phyloP scores from a whole-genome alignment of 2,797 vertebrate genomes.

The Potorous gilbertii region DNA sequence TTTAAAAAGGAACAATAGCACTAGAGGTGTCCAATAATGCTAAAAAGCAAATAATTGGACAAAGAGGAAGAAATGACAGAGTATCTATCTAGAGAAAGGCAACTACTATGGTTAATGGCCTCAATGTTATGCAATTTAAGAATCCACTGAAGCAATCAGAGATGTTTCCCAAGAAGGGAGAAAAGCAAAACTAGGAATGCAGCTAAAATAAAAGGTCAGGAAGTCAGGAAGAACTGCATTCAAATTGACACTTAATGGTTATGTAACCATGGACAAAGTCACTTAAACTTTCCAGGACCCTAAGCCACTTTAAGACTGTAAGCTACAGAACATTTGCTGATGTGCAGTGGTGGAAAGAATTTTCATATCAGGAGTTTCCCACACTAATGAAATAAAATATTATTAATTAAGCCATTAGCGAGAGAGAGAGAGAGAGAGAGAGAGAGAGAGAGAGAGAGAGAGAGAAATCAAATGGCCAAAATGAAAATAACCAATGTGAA shows the following conservation, averaged over 20 bases:
- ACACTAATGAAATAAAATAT: background rate
- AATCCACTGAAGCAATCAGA: background rate
- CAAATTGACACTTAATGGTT: background rate
- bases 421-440: background rate
- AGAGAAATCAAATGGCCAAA: background rate
- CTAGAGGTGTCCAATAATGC: background rate
- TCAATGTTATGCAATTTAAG: background rate
- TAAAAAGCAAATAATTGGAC: background rate
- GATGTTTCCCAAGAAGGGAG: background rate
- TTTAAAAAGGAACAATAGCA: background rate
- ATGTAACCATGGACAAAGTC: background rate
- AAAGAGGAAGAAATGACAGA: background rate
- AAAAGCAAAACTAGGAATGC: background rate
- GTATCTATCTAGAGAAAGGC: background rate
- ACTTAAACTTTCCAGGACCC: background rate
- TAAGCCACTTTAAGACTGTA: background rate
- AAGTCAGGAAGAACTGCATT: background rate
- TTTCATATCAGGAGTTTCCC: background rate
- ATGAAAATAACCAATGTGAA: background rate
- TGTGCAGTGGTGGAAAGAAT: background rate
- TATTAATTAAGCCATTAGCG: background rate
- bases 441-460: background rate
- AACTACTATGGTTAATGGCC: background rate
- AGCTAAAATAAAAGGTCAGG: background rate
- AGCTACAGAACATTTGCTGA: background rate